Evolutionary conservation across 2,888 invertebrate species (phyloP), one percentile per base, ranked within the genome.

Genomic region (Macaria liturata): DNA sequence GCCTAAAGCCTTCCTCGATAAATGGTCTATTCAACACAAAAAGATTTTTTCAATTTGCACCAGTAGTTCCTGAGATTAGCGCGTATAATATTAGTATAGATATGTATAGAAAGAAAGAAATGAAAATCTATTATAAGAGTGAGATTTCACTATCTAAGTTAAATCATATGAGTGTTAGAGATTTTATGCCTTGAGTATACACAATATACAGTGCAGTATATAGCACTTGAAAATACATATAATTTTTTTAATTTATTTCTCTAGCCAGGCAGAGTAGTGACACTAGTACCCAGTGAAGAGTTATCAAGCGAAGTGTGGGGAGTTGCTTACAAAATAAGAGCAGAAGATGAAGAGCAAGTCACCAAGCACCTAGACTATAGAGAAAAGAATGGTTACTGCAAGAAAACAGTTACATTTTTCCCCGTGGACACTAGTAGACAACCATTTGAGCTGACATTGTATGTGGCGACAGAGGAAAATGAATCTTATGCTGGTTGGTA

Each of bases 371-470:
- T 99, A 67, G 98, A 99, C 80, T 95, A 94, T 75, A 92, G 99
- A 74, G 99, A 99, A 86, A 97, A 97, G 80, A 98, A 97, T 83
- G 99, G 99, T 7, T 99, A 99, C 78, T 91, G 94, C 53, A 94
- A 95, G 68, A 94, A 93, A 77, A 89, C 84, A 4, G 94, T 97
- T 0, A 88, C 91, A 54, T 99, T 99, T 81, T 89, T 96, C 79
- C 96, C 97, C 0, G 86, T 81, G 54, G 80, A 86, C 31, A 48
- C 72, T 9, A 72, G 73, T n/a, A 72, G 88, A 47, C 74, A 89
- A 45, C 94, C 96, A 9, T 95, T 97, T 80, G 83, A 93, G 50
- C 91, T 97, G 32, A 94, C 94, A 2, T 93, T 97, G 54, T 98
- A 98, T 84, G 94, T 98, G 61, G 98, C 96, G 0, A 95, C 94